A percentile compares a stretch with the other conserved stretches of the same genome.
phyloP scores from a whole-genome alignment of 2,888 invertebrate species.

The Clitarchus hookeri region DNA sequence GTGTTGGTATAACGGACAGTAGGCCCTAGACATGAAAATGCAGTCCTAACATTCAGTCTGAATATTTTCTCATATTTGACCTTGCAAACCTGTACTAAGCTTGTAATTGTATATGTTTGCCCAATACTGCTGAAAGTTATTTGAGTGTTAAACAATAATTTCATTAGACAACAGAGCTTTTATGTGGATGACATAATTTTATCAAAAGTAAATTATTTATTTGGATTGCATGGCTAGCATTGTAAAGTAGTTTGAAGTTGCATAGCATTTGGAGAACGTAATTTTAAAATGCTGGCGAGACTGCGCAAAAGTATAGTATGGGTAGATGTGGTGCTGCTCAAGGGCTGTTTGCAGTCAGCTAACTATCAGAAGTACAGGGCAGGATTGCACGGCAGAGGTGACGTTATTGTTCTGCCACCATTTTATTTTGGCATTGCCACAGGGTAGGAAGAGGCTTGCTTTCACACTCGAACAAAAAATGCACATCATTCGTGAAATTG shows the following conservation, averaged over 20 bases:
- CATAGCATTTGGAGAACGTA: background rate
- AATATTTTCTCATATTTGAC: background rate
- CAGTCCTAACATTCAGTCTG: background rate
- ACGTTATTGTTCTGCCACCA: constrained; percentile 16
- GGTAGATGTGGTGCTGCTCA: too few relatives aligned
- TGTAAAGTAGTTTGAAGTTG: background rate
- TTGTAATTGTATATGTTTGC: constrained; percentile 4
- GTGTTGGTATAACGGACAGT: background rate
- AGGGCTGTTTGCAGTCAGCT: background rate
- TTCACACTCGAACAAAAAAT: constrained; percentile 65
- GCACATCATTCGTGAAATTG: constrained; percentile 64
- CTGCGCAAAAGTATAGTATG: background rate
- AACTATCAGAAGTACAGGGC: constrained; percentile 5
- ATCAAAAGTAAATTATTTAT: background rate
- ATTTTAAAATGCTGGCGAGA: background rate
- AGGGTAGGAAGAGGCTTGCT: constrained; percentile 64
- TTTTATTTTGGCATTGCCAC: constrained; percentile 44
- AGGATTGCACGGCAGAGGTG: background rate
- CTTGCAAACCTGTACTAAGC: background rate
- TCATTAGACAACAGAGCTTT: background rate
- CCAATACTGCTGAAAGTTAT: constrained; percentile 14
- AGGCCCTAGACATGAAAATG: background rate
- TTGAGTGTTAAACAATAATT: constrained; percentile 5
- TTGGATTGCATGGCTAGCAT: background rate
- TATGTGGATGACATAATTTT: background rate